Conservation (phyloP, 2,113 vertebrate species). For the Craseonycteris thonglongyai region DNA sequence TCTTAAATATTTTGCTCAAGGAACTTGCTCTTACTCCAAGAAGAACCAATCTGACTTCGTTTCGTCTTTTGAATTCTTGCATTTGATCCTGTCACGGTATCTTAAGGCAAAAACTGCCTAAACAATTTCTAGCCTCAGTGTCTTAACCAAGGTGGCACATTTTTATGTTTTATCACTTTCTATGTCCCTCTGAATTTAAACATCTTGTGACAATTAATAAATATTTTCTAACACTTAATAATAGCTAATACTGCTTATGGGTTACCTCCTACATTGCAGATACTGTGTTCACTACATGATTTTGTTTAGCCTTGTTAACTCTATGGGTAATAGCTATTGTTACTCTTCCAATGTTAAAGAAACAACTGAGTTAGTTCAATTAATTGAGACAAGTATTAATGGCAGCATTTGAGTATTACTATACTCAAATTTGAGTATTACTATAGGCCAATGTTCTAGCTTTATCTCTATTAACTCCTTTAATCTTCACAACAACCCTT, state of each 20-base stretch:
- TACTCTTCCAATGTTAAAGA: not conserved
- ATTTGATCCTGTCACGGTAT: not conserved
- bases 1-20: not conserved
- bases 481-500: not conserved
- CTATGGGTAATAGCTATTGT: not conserved
- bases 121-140: not conserved
- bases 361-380: not conserved
- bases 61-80: not conserved
- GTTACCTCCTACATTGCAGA: not conserved
- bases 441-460: rapidly evolving
- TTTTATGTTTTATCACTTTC: not conserved
- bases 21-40: not conserved
- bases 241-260: rapidly evolving
- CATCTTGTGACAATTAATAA: not conserved
- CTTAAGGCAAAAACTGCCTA: not conserved
- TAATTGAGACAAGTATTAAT: not conserved
- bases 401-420: not conserved
- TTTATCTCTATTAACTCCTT: not conserved
- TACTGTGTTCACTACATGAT: not conserved
- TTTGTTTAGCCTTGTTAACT: not conserved
- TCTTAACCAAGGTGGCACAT: not conserved
- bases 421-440: no score
- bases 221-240: not conserved
- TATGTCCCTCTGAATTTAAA: not conserved
- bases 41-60: not conserved